These are phyloP conservation scores for Chondrosia reniformis DNA, from an alignment of 37 sponge, comb jelly and placozoan species.

Conservation along the genomic window DNA sequence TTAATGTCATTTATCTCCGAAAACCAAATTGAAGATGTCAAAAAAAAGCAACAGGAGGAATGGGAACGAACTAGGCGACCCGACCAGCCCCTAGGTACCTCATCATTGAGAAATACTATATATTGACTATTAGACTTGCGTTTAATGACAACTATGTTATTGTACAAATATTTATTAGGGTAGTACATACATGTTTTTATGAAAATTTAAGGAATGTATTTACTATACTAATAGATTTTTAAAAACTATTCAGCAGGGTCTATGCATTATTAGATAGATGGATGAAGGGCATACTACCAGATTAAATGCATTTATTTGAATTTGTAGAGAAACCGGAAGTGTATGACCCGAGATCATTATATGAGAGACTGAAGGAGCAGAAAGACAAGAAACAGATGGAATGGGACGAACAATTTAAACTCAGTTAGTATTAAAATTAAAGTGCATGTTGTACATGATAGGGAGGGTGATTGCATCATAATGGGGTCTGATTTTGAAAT, in stretches of 20 bases:
- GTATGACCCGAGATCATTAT: slow-evolving; percentile 60
- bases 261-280: too few species aligned
- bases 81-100: slow-evolving; percentile 55
- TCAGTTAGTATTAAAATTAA: slow-evolving; percentile 58
- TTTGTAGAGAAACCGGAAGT: slow-evolving; percentile 70
- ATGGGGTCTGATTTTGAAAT: too few species aligned
- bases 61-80: slow-evolving; percentile 83
- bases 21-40: slow-evolving; percentile 72
- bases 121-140: too few species aligned
- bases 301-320: too few species aligned
- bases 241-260: too few species aligned
- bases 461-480: neutral
- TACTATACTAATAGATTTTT: too few species aligned
- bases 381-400: slow-evolving; percentile 76
- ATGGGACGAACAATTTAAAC: slow-evolving; percentile 79
- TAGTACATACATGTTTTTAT: too few species aligned
- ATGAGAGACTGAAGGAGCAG: slow-evolving; percentile 74
- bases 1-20: slow-evolving; percentile 76
- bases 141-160: too few species aligned
- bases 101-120: too few species aligned
- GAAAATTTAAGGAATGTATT: too few species aligned
- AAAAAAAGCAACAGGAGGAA: slow-evolving; percentile 65
- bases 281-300: too few species aligned
- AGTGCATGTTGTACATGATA: neutral
- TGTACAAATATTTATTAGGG: too few species aligned